Evolutionary conservation across 2,797 vertebrate genomes (phyloP).

Genomic region (Loris lydekkerianus): DNA sequence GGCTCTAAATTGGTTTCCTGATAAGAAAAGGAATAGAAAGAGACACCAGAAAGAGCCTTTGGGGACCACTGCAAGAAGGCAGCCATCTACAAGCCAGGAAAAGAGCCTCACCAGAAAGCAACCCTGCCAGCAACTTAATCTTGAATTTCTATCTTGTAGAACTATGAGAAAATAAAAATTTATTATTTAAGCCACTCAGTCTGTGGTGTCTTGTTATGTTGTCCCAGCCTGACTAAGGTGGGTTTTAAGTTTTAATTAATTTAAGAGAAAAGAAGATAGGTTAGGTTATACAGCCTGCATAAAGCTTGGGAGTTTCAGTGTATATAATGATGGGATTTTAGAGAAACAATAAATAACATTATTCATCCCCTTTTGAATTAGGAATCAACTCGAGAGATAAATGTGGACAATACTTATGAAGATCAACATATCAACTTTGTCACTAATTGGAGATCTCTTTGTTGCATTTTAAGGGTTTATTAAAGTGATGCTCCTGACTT

Average conservation of each 20-base stretch:
- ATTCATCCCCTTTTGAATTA: not conserved
- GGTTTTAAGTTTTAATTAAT: not conserved
- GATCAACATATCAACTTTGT: not conserved
- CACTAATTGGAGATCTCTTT: not conserved
- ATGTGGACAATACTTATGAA: not conserved
- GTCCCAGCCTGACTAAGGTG: not conserved
- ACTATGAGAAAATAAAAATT: not conserved
- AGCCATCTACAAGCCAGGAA: not conserved
- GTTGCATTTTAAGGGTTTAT: not conserved
- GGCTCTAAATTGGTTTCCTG: not conserved
- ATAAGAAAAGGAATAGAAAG: not conserved
- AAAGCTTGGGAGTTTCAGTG: not conserved
- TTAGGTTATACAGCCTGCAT: too few species aligned
- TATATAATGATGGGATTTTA: not conserved
- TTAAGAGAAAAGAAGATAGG: not conserved
- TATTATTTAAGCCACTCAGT: not conserved
- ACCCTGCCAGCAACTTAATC: fast-evolving
- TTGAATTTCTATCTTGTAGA: not conserved
- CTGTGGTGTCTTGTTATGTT: not conserved
- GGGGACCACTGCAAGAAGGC: not conserved
- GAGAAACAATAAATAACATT: not conserved
- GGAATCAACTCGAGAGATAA: not conserved
- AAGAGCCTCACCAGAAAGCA: not conserved
- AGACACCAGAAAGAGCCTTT: not conserved
- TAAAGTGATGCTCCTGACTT: not conserved